These are phyloP conservation scores for Nomada fabriciana DNA, from an alignment of 2,888 invertebrate species.

Conservation along the genomic window DNA sequence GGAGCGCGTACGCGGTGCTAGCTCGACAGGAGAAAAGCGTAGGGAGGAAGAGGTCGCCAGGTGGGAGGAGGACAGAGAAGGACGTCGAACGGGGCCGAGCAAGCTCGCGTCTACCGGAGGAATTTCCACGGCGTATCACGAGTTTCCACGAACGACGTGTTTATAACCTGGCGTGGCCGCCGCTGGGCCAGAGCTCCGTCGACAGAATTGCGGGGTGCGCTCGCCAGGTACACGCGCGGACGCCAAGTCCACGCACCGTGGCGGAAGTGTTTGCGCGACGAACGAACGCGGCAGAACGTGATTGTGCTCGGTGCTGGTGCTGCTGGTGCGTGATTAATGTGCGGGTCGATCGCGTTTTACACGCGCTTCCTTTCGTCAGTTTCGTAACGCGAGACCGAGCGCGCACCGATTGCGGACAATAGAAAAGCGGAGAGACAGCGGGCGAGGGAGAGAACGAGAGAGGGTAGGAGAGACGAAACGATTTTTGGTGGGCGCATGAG, in stretches of 20 bases:
- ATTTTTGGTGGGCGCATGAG: slow-evolving; percentile 26
- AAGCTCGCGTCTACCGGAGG: slow-evolving; percentile 12
- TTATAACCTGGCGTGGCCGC: slow-evolving; percentile 21
- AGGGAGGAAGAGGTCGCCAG: slow-evolving; percentile 20
- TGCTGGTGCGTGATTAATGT: slow-evolving; percentile 68
- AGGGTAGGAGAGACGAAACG: neutral
- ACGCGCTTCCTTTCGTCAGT: slow-evolving; percentile 35
- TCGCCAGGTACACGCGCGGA: neutral
- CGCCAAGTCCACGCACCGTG: neutral
- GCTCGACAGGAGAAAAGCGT: slow-evolving; percentile 1
- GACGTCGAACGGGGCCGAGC: slow-evolving; percentile 28
- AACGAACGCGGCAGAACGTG: slow-evolving; percentile 55
- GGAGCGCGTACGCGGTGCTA: slow-evolving; percentile 32
- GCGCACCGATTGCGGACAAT: neutral
- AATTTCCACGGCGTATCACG: slow-evolving; percentile 25
- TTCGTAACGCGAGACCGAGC: neutral
- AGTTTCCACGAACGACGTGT: slow-evolving; percentile 19
- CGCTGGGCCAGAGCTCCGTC: neutral
- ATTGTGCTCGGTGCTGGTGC: slow-evolving; percentile 69
- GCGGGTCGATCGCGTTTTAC: slow-evolving; percentile 51
- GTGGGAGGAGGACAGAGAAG: slow-evolving; percentile 1
- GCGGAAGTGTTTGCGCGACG: slow-evolving; percentile 37
- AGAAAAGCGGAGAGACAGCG: neutral
- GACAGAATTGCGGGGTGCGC: slow-evolving; percentile 14
- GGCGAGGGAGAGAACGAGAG: neutral